These are phyloP conservation scores for Marmota monax DNA, from an alignment of 2,113 vertebrate genomes.

Conservation along the genomic window DNA sequence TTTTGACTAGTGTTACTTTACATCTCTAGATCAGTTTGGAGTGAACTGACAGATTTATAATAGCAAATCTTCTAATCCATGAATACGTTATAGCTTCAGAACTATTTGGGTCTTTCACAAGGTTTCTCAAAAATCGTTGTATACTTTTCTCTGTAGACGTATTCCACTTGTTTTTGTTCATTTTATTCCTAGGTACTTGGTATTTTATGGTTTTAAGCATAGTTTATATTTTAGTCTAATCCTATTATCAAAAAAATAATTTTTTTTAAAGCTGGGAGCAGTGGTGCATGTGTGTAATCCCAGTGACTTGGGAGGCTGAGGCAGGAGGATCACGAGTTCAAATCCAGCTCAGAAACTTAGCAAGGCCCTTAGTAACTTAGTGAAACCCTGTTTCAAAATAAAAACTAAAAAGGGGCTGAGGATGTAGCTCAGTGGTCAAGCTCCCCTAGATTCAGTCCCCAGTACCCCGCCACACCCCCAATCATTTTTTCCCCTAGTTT, in stretches of 20 bases:
- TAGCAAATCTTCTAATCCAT: background rate
- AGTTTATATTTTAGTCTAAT: background rate
- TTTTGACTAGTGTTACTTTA: background rate
- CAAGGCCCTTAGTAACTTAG: no score
- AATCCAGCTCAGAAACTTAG: no score
- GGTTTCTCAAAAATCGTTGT: background rate
- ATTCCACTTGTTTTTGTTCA: background rate
- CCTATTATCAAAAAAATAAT: background rate
- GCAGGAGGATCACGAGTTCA: no score
- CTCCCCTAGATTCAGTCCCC: no score
- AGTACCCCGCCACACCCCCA: no score
- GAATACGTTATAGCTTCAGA: background rate
- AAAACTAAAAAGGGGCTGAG: no score
- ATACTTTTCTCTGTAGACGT: background rate
- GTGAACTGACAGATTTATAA: background rate
- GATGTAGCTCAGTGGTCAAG: no score
- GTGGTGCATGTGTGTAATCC: no score
- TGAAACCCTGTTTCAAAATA: no score
- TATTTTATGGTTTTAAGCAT: background rate
- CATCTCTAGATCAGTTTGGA: background rate
- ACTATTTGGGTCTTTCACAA: background rate
- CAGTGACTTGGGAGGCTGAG: no score
- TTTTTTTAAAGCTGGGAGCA: background rate
- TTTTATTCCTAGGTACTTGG: background rate
- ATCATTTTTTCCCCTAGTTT: background rate